These are phyloP conservation scores for Stegodyphus mimosarum DNA, from an alignment of 1,140 invertebrate species.

Conservation along the genomic window DNA sequence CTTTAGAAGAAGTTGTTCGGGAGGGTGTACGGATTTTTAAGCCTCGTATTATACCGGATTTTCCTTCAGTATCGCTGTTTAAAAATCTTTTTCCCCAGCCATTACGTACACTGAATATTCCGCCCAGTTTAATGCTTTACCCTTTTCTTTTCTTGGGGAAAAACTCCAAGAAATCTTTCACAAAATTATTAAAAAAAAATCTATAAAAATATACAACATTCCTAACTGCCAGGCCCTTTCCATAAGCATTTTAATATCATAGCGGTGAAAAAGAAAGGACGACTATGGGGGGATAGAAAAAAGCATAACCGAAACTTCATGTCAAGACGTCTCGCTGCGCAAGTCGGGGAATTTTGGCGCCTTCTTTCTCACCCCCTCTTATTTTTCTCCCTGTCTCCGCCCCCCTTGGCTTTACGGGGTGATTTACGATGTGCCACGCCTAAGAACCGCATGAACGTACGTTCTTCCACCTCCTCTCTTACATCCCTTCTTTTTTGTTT, in stretches of 20 bases:
- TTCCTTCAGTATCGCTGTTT: too few species aligned
- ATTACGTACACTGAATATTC: too few species aligned
- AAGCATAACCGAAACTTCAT: not conserved
- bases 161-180: not conserved
- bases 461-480: not conserved
- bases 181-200: not conserved
- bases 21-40: too few species aligned
- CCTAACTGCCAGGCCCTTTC: constrained; percentile 18
- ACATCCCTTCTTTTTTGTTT: constrained; percentile 3
- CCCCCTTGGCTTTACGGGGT: constrained; percentile 21
- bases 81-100: too few species aligned
- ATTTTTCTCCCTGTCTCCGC: constrained; percentile 13
- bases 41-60: too few species aligned
- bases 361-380: constrained; percentile 15
- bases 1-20: too few species aligned
- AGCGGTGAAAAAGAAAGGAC: constrained; percentile 6
- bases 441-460: constrained; percentile 31
- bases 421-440: constrained; percentile 54
- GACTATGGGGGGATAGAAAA: not conserved
- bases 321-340: constrained; percentile 38
- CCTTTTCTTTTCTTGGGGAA: not conserved
- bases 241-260: constrained; percentile 49
- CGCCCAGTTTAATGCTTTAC: not conserved
- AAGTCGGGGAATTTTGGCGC: constrained; percentile 51
- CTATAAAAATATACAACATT: constrained; percentile 15